phyloP scores from a whole-genome alignment of 2,888 invertebrate genomes.

The Chrysopilus asiliformis region DNA sequence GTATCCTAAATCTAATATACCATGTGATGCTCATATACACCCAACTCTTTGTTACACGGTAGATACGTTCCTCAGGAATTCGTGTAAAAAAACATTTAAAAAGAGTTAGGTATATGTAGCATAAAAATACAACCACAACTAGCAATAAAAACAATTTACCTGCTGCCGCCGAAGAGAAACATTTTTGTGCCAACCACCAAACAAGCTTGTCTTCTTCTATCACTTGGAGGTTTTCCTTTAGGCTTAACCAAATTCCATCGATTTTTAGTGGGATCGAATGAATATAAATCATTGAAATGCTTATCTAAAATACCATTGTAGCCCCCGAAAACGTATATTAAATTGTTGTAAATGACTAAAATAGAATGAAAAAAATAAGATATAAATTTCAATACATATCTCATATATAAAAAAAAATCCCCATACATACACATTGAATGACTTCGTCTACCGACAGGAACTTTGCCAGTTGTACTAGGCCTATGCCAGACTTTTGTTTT shows the following conservation, averaged over 20 bases:
- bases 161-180: constrained; percentile 84
- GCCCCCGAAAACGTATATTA: constrained; percentile 83
- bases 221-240: constrained; percentile 46
- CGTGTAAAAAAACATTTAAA: neutral
- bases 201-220: constrained; percentile 66
- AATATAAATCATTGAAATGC: constrained; percentile 75
- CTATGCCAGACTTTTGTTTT: constrained; percentile 53
- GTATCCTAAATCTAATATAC: no score
- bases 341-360: constrained; percentile 61
- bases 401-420: neutral
- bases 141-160: no score
- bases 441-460: constrained; percentile 71
- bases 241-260: constrained; percentile 48
- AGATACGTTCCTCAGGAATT: no score
- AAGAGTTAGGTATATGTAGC: no score
- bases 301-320: constrained; percentile 61
- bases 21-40: no score
- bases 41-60: no score
- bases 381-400: neutral
- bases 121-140: no score
- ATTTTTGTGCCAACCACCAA: constrained; percentile 57
- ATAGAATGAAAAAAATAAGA: constrained; percentile 22
- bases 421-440: constrained; percentile 73
- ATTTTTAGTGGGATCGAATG: constrained; percentile 50
- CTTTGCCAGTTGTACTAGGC: constrained; percentile 45